These are phyloP conservation scores for Priocnemis perturbator DNA, from an alignment of 2,888 invertebrate species.

Conservation along the genomic window DNA sequence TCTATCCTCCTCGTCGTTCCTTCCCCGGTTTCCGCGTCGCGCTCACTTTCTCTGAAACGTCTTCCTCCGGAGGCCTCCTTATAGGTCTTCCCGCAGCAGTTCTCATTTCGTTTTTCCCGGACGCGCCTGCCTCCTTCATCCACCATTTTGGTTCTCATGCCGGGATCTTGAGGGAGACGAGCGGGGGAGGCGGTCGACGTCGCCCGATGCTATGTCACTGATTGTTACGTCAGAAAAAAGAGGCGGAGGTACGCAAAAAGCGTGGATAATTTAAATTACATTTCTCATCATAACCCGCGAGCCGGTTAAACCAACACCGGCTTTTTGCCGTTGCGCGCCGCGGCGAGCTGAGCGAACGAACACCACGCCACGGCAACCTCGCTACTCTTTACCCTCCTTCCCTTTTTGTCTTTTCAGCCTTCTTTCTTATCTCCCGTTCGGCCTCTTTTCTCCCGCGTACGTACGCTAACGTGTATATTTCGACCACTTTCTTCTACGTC, in stretches of 20 bases:
- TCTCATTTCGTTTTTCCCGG: conserved; percentile 12
- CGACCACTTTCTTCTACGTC: too few species aligned
- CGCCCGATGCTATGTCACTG: conserved; percentile 43
- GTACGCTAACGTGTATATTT: too few species aligned
- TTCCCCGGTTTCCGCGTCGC: conserved; percentile 32
- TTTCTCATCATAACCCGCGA: conserved; percentile 67
- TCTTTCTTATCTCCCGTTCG: not conserved
- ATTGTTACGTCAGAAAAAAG: conserved; percentile 63
- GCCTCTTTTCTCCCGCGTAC: too few species aligned
- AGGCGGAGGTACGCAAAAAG: conserved; percentile 58
- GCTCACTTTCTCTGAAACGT: conserved; percentile 49
- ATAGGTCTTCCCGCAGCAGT: conserved; percentile 32
- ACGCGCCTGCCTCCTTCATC: not conserved
- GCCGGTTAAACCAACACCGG: conserved; percentile 64
- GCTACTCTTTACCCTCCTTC: conserved; percentile 18
- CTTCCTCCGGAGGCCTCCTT: conserved; percentile 24
- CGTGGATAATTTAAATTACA: conserved; percentile 73
- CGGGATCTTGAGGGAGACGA: conserved; percentile 3
- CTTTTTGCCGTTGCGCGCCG: conserved; percentile 46
- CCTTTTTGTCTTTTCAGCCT: conserved; percentile 4
- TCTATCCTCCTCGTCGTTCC: conserved; percentile 45
- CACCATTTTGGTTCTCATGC: conserved; percentile 13
- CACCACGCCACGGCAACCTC: conserved; percentile 27
- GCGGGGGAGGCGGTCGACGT: conserved; percentile 18
- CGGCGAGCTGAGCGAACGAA: conserved; percentile 32